Conservation (phyloP, 2,113 vertebrate genomes). For the Callionymus lyra region DNA sequence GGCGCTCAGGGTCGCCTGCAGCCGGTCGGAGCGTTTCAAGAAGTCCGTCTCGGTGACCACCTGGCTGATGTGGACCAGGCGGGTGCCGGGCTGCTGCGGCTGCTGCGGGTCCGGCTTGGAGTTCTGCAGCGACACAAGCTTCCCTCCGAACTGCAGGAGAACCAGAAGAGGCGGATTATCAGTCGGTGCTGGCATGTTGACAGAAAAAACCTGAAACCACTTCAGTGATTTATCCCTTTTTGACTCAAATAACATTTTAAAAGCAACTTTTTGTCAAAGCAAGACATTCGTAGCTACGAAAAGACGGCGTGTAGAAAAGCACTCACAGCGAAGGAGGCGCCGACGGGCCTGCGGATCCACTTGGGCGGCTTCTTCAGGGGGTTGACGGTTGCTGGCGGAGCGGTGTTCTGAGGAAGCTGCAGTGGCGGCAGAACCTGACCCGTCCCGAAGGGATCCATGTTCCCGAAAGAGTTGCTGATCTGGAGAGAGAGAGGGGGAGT, state of each 20-base stretch:
- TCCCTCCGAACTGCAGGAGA: slow-evolving; percentile 84
- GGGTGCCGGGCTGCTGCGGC: slow-evolving; percentile 51
- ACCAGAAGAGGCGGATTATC: neutral
- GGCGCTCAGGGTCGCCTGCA: slow-evolving; percentile 77
- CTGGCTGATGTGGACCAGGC: slow-evolving; percentile 79
- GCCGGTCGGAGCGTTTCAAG: slow-evolving; percentile 73
- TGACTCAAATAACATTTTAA: too few species aligned
- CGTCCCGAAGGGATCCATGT: slow-evolving; percentile 87
- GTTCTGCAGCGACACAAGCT: slow-evolving; percentile 83
- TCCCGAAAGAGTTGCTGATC: slow-evolving; percentile 88
- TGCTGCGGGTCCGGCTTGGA: slow-evolving; percentile 58
- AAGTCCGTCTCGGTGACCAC: slow-evolving; percentile 87
- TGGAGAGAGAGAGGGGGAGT: neutral
- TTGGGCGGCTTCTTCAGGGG: slow-evolving; percentile 93
- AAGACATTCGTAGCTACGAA: too few species aligned
- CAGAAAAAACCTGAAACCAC: neutral
- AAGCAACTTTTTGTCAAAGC: too few species aligned
- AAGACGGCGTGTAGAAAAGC: too few species aligned
- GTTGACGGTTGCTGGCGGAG: slow-evolving; percentile 56
- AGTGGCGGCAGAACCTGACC: slow-evolving; percentile 82
- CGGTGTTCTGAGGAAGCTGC: slow-evolving; percentile 75
- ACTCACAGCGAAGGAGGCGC: slow-evolving; percentile 88
- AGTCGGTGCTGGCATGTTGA: neutral
- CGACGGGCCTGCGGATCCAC: slow-evolving; percentile 86
- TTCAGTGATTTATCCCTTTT: too few species aligned